Base-by-base conservation (phyloP, 2,888 invertebrate species). In the Sphaerophoria taeniata region DNA sequence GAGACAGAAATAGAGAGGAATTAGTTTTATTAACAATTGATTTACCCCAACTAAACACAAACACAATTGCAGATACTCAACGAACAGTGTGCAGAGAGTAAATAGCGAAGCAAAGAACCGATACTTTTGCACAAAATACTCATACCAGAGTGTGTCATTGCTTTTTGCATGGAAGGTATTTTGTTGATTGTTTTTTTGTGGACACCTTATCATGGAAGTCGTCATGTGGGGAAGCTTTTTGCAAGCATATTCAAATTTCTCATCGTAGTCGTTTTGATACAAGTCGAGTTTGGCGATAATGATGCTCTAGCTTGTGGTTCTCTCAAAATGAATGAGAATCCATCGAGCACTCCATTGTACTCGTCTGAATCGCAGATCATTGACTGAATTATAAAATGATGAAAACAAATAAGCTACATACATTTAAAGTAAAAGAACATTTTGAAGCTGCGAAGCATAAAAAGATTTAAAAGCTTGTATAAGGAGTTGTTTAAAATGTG, bases 141-240 rank as follows among this genome's bases (percentile, higher is more conserved):
- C 24, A 24, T 24, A 24, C 24, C 1, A 24, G 24, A 24, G 24
- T 24, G 24, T 24, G 24, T 24, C 24, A 24, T 24, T 24, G 24
- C 24, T 24, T 16, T 43, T 63, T 16, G 16, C 65, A 49, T 65
- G 34, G 36, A 65, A 65, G 16, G 47, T 34, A 34, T 2, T 24
- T 24, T 24, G 24, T 24, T 24, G 24, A 1, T 2, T 24, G n/a
- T 34, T 12, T 16, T 12, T 6, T 12, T 61, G 34, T 55, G n/a
- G 56, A 36, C 60, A 56, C 11, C 51, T 43, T 63, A 43, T 63
- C 47, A 36, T 49, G 49, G 47, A 65, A 65, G 45, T n/a, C 61
- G 47, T 63, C 24, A 47, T 47, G 16, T 33, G 65, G 49, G 1
- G 45, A 63, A 65, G 65, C 65, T 65, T 65, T 61, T 61, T 36